phyloP scores from a whole-genome alignment of 2,888 invertebrate species.

The Archaeoteleia sp. region DNA sequence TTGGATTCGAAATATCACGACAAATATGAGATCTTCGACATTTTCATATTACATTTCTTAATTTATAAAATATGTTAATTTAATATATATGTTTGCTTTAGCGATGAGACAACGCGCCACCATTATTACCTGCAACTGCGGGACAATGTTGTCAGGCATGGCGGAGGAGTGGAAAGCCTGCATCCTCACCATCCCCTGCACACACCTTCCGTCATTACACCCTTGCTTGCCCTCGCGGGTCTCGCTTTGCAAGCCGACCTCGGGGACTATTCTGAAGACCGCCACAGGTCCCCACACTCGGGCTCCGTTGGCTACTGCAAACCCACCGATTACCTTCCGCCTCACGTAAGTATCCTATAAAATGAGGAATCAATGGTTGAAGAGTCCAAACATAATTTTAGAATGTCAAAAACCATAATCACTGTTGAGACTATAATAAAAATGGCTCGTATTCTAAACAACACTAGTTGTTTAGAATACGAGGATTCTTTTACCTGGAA shows the following conservation, averaged over 20 bases:
- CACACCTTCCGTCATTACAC: slow-evolving; percentile 82
- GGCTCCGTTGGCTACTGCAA: slow-evolving; percentile 81
- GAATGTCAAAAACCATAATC: too few relatives aligned
- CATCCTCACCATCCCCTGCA: slow-evolving; percentile 73
- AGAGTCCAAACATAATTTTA: too few relatives aligned
- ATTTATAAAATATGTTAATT: slow-evolving; percentile 7
- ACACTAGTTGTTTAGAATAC: too few relatives aligned
- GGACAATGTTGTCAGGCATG: slow-evolving; percentile 83
- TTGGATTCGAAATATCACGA: too few relatives aligned
- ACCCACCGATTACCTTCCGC: slow-evolving; percentile 89
- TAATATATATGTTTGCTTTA: slow-evolving; percentile 55
- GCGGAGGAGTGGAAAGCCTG: slow-evolving; percentile 73
- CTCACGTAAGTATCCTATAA: slow-evolving; percentile 77
- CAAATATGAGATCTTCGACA: too few relatives aligned
- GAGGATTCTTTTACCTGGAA: too few relatives aligned
- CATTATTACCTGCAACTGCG: slow-evolving; percentile 97
- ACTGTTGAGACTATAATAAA: too few relatives aligned
- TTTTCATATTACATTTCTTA: too few relatives aligned
- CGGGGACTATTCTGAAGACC: slow-evolving; percentile 83
- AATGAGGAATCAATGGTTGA: too few relatives aligned
- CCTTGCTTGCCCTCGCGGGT: slow-evolving; percentile 88
- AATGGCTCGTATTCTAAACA: too few relatives aligned
- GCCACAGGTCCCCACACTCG: slow-evolving; percentile 68
- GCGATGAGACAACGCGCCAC: slow-evolving; percentile 92
- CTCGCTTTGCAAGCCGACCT: slow-evolving; percentile 94